phyloP scores from a whole-genome alignment of 2,797 vertebrate genomes.

The Cossypha caffra region DNA sequence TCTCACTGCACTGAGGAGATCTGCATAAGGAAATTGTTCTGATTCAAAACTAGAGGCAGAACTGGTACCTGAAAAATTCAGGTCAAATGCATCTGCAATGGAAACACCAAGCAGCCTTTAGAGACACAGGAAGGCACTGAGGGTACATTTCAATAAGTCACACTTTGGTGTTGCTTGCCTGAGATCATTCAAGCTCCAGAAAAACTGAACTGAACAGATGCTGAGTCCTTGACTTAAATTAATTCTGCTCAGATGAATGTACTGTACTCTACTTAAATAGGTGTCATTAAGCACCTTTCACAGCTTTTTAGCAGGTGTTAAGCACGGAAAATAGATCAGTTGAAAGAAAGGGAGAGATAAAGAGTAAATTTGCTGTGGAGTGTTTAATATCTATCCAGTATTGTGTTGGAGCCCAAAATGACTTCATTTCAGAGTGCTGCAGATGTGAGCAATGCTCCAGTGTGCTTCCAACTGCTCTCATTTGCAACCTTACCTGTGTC shows the following conservation, averaged over 20 bases:
- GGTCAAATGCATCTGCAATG: not conserved
- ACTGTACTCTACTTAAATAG: slow-evolving; percentile 35
- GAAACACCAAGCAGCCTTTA: not conserved
- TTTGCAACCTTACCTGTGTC: not conserved
- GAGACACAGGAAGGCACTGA: not conserved
- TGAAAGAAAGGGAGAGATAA: slow-evolving; percentile 16
- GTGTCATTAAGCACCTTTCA: slow-evolving; percentile 54
- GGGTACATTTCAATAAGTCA: not conserved
- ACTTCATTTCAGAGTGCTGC: not conserved
- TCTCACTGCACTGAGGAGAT: not conserved
- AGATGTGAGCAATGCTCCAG: not conserved
- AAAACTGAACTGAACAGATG: slow-evolving; percentile 46
- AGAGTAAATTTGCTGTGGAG: not conserved
- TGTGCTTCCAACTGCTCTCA: not conserved
- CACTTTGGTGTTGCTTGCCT: not conserved
- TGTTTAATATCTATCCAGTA: not conserved
- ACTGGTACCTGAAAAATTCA: not conserved
- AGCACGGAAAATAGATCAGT: slow-evolving; percentile 1
- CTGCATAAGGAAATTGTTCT: not conserved
- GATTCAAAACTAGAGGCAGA: not conserved
- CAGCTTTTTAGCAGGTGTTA: slow-evolving; percentile 50
- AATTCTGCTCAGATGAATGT: slow-evolving; percentile 56
- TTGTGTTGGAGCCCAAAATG: not conserved
- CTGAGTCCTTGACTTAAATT: slow-evolving; percentile 40
- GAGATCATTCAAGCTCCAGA: not conserved